Evolutionary conservation across 2,888 invertebrate genomes (phyloP).

Genomic region (Lottia scabra): DNA sequence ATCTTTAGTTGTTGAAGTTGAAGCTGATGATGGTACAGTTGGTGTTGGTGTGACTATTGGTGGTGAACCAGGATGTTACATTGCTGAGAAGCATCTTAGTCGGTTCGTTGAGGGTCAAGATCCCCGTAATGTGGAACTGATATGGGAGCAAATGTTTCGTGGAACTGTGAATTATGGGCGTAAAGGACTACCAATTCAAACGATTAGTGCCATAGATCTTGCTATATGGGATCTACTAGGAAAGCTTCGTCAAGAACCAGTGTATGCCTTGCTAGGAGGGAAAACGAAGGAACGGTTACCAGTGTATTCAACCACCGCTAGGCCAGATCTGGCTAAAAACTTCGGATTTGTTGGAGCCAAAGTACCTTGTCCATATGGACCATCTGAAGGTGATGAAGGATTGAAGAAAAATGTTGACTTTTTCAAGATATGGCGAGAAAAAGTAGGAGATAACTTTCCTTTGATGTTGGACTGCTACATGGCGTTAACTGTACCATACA

Average conservation of each 20-base stretch:
- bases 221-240: constrained; percentile 66
- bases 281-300: constrained; percentile 63
- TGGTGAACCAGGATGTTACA: constrained; percentile 62
- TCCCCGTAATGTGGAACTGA: constrained; percentile 60
- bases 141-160: constrained; percentile 65
- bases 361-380: constrained; percentile 62
- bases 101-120: constrained; percentile 65
- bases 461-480: constrained; percentile 65
- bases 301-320: constrained; percentile 61
- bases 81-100: constrained; percentile 64
- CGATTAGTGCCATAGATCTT: constrained; percentile 63
- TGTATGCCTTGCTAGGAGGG: constrained; percentile 63
- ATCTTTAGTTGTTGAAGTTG: constrained; percentile 61
- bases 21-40: constrained; percentile 59
- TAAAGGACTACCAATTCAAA: constrained; percentile 62
- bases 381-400: constrained; percentile 60
- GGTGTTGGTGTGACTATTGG: constrained; percentile 65
- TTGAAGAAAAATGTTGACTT: constrained; percentile 59
- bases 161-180: constrained; percentile 64
- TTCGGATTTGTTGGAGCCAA: constrained; percentile 61
- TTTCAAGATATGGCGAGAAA: constrained; percentile 57
- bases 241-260: constrained; percentile 59
- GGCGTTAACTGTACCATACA: constrained; percentile 61
- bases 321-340: constrained; percentile 61
- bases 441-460: constrained; percentile 63